phyloP scores from a whole-genome alignment of 2,888 invertebrate genomes.

The Temnothorax unifasciatus region DNA sequence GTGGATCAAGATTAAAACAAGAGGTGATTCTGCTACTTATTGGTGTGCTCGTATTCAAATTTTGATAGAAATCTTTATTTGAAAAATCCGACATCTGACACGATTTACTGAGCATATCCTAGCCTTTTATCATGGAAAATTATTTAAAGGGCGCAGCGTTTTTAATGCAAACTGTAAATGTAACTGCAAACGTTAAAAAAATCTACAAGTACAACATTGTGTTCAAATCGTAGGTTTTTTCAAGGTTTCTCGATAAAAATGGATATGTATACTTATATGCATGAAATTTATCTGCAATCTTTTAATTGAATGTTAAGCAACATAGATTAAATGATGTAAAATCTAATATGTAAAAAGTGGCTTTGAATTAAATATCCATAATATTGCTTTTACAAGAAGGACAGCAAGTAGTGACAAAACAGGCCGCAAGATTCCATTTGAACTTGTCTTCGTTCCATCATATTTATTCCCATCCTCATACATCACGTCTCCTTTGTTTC shows the following conservation, averaged over 20 bases:
- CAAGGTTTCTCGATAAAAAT: not conserved
- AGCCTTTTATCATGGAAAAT: not conserved
- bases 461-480: not conserved
- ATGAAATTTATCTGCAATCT: not conserved
- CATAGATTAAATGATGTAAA: not conserved
- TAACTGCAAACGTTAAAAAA: not conserved
- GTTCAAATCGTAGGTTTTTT: not conserved
- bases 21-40: constrained; percentile 21
- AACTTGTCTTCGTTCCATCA: not conserved
- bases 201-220: not conserved
- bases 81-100: not conserved
- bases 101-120: not conserved
- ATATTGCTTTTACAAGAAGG: not conserved
- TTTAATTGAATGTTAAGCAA: not conserved
- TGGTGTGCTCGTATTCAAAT: not conserved
- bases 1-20: constrained; percentile 40
- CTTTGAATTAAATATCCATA: not conserved
- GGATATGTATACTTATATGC: not conserved
- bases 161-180: not conserved
- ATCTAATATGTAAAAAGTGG: not conserved
- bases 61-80: not conserved
- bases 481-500: not conserved
- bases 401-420: not conserved
- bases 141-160: not conserved
- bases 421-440: not conserved